phyloP scores from a whole-genome alignment of 2,888 invertebrate genomes.

The Lycia hirtaria region DNA sequence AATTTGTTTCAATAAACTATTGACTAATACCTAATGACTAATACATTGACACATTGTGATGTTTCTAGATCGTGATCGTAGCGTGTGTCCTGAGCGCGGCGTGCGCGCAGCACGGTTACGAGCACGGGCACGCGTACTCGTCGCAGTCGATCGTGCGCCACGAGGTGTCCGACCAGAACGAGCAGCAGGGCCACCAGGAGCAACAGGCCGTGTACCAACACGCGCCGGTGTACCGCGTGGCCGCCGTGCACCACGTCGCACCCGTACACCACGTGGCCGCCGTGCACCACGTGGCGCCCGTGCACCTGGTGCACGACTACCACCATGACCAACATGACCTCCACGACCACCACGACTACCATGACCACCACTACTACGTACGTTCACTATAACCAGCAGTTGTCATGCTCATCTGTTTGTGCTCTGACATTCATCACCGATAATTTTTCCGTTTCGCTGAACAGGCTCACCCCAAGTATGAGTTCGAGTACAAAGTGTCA shows the following conservation, averaged over 20 bases:
- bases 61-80: slow-evolving; percentile 42
- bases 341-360: slow-evolving; percentile 50
- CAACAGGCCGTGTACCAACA: slow-evolving; percentile 24
- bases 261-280: slow-evolving; percentile 38
- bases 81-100: slow-evolving; percentile 45
- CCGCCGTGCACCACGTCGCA: slow-evolving; percentile 29
- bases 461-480: slow-evolving; percentile 81
- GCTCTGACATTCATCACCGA: too few species aligned
- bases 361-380: slow-evolving; percentile 62
- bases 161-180: slow-evolving; percentile 43
- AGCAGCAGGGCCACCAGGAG: slow-evolving; percentile 20
- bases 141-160: slow-evolving; percentile 53
- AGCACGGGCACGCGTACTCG: slow-evolving; percentile 53
- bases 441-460: slow-evolving; percentile 26
- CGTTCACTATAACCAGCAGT: too few species aligned
- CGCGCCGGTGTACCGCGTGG: slow-evolving; percentile 26
- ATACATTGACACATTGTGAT: background rate
- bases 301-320: too few species aligned
- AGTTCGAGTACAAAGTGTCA: slow-evolving; percentile 80
- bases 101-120: slow-evolving; percentile 50
- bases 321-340: slow-evolving; percentile 31
- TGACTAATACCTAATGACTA: too few species aligned
- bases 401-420: too few species aligned
- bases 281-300: slow-evolving; percentile 26
- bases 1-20: too few species aligned